Conservation (phyloP, 2,113 vertebrate genomes). For the Helogale parvula region DNA sequence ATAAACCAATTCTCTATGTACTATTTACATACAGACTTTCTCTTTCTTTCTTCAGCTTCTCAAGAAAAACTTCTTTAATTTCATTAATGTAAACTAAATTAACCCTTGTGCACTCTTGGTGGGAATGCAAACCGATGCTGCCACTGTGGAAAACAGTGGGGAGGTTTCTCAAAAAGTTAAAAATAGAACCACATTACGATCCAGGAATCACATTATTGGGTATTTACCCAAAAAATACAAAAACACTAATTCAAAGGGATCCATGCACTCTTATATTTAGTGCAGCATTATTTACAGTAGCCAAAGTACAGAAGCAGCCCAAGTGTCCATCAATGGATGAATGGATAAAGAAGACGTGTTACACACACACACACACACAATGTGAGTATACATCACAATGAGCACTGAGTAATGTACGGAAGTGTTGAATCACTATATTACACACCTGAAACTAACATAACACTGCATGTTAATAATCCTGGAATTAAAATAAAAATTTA, state of each 20-base stretch:
- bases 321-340: neutral
- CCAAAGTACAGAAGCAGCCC: neutral
- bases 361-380: neutral
- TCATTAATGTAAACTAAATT: slow-evolving; percentile 20
- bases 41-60: neutral
- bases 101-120: neutral
- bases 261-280: neutral
- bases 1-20: neutral
- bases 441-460: neutral
- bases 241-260: neutral
- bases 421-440: neutral
- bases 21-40: neutral
- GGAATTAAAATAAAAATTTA: neutral
- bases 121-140: neutral
- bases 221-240: neutral
- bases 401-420: neutral
- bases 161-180: neutral
- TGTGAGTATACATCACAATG: neutral
- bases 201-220: neutral
- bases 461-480: neutral
- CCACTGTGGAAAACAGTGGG: neutral
- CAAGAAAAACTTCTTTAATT: slow-evolving; percentile 43
- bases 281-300: neutral
- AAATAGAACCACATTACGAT: neutral
- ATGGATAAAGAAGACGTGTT: neutral